Base-by-base conservation (phyloP, 2,888 invertebrate genomes). In the Ashinkailepas kermadecensis region DNA sequence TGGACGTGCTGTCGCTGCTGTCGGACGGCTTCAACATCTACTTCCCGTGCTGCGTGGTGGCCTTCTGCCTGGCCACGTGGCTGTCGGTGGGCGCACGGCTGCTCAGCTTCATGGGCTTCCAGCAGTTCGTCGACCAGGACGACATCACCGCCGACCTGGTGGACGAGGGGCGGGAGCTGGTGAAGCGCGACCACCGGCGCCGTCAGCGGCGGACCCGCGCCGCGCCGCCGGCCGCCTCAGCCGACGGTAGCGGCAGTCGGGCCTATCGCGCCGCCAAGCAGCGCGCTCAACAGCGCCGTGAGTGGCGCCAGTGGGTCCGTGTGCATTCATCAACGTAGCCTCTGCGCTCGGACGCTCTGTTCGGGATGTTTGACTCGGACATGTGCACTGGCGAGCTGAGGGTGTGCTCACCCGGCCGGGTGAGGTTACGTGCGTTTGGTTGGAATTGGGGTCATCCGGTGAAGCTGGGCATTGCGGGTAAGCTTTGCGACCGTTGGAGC, bases 21-120 rank as follows among this genome's bases (percentile, higher is more conserved):
- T 94, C 98, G 0, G 95, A 97, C 87, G 99, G 99, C 13, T 99
- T 99, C 89, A 99, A 99, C 89, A 94, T 99, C 82, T 99, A 99
- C 89, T 97, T 99, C 88, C 99, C 99, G 0, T 98, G 99, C 92
- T 92, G 95, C 83, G 97, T 99, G 87, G 91, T 99, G 82, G 91
- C 93, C 74, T 92, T 99, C 85, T 98, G 99, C 86, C 88, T 95
- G 82, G 94, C 97, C 82, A 99, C 98, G 0, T 97, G 96, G 90
- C 95, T 96, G 87, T 95, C 95, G 85, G 89, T 99, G 78, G 99
- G 99, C 81, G 94, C 96, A 82, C 92, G 97, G 81, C 89, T 97
- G 82, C 89, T 99, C 64, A 95, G 96, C 81, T 83, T 94, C 84
- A 90, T 99, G 84, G 99, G 97, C 64, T 96, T 97, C 88, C 97